Conservation (phyloP, 2,888 invertebrate species). For the Drosophila dives region DNA sequence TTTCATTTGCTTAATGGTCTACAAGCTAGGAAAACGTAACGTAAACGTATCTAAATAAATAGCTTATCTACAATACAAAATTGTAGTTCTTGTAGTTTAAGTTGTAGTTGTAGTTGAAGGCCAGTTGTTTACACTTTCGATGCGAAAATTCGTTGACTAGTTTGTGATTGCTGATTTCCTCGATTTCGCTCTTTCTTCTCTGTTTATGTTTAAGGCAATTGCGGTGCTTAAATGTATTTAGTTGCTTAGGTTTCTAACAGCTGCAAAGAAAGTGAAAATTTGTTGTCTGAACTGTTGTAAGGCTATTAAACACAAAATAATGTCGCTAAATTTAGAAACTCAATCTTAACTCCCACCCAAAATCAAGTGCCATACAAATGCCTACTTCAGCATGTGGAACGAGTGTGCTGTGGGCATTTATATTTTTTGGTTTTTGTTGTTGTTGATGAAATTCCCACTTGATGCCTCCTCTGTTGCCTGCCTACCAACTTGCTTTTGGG, state of each 20-base stretch:
- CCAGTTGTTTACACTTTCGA: slow-evolving; percentile 45
- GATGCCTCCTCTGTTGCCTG: slow-evolving; percentile 38
- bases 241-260: slow-evolving; percentile 47
- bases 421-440: slow-evolving; percentile 7
- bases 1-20: slow-evolving; percentile 59
- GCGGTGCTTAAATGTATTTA: slow-evolving; percentile 59
- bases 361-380: slow-evolving; percentile 20
- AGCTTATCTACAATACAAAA: slow-evolving; percentile 19
- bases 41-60: slow-evolving; percentile 20
- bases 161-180: slow-evolving; percentile 25
- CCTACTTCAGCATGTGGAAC: not conserved
- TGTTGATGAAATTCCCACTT: slow-evolving; percentile 39
- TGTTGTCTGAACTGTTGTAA: slow-evolving; percentile 1
- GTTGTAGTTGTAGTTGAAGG: slow-evolving; percentile 30
- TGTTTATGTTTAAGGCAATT: slow-evolving; percentile 66
- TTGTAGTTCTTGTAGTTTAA: not conserved
- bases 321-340: slow-evolving; percentile 32
- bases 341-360: slow-evolving; percentile 8
- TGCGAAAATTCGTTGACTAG: slow-evolving; percentile 71
- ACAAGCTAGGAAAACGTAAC: slow-evolving; percentile 15
- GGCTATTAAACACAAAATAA: slow-evolving; percentile 17
- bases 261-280: slow-evolving; percentile 45
- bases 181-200: slow-evolving; percentile 6
- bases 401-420: slow-evolving; percentile 17
- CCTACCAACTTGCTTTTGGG: slow-evolving; percentile 26